phyloP scores from a whole-genome alignment of 2,888 invertebrate species.

The Macropis europaea region DNA sequence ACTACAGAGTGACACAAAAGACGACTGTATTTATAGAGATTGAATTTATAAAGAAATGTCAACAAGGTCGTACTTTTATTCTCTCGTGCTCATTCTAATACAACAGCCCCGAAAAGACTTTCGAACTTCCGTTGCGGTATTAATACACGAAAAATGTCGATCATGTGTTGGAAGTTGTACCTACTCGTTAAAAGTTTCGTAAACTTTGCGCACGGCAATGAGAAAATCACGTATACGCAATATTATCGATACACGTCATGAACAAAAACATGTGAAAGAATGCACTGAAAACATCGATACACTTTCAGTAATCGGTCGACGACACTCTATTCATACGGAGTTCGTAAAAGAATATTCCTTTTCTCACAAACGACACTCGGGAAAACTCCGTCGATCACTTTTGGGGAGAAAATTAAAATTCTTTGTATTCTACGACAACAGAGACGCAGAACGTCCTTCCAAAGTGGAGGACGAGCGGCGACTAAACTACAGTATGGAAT shows the following conservation, averaged over 20 bases:
- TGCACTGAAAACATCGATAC: not conserved
- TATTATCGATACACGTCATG: not conserved
- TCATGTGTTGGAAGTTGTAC: not conserved
- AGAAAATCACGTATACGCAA: not conserved
- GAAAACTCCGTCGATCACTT: not conserved
- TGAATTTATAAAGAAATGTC: not conserved
- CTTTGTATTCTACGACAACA: not conserved
- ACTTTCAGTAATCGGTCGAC: not conserved
- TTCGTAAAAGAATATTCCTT: not conserved
- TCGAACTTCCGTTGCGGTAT: not conserved
- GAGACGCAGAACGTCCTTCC: conserved; percentile 13
- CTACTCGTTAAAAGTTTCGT: not conserved
- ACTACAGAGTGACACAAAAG: not conserved
- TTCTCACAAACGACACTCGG: not conserved
- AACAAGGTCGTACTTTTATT: not conserved
- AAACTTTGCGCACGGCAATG: not conserved
- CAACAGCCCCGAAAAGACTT: not conserved
- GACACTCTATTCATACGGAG: not conserved
- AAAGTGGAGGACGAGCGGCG: conserved; percentile 47
- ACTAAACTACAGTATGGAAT: conserved; percentile 42
- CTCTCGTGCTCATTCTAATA: not conserved
- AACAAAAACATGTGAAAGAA: not conserved
- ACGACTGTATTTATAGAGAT: not conserved
- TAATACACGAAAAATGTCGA: conserved; percentile 2
- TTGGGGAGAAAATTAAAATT: not conserved